Evolutionary conservation across 1,140 invertebrate species (phyloP).

Genomic region (Bombus fervidus): DNA sequence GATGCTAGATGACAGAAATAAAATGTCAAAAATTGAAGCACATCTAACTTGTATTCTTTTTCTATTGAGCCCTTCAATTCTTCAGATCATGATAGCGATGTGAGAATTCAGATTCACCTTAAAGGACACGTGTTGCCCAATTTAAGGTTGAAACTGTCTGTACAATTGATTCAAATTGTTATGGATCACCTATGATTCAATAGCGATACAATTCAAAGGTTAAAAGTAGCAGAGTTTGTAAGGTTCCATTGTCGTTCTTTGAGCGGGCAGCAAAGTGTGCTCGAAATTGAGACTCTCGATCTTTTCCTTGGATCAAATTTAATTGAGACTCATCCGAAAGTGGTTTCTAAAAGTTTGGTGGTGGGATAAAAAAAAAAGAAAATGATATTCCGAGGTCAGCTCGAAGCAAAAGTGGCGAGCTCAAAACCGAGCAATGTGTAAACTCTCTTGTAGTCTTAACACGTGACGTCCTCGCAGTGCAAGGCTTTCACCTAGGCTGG

Average conservation of each 20-base stretch:
- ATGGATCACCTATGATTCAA: background rate
- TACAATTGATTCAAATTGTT: no score
- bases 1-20: no score
- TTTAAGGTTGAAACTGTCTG: background rate
- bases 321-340: background rate
- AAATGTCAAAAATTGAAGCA: no score
- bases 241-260: background rate
- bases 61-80: background rate
- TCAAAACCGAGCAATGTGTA: slow-evolving; percentile 45
- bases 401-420: slow-evolving; percentile 37
- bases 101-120: background rate
- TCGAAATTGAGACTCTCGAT: background rate
- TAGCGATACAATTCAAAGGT: no score
- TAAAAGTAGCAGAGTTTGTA: no score
- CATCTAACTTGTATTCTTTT: no score
- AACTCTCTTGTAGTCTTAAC: slow-evolving; percentile 55
- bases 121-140: background rate
- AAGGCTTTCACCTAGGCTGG: slow-evolving; percentile 72
- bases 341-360: background rate
- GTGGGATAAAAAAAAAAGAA: background rate
- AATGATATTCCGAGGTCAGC: slow-evolving; percentile 16
- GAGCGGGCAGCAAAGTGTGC: background rate
- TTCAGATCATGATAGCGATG: background rate
- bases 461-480: slow-evolving; percentile 64
- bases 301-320: background rate